These are phyloP conservation scores for Chaetodon trifascialis DNA, from an alignment of 2,113 vertebrate genomes.

Conservation along the genomic window DNA sequence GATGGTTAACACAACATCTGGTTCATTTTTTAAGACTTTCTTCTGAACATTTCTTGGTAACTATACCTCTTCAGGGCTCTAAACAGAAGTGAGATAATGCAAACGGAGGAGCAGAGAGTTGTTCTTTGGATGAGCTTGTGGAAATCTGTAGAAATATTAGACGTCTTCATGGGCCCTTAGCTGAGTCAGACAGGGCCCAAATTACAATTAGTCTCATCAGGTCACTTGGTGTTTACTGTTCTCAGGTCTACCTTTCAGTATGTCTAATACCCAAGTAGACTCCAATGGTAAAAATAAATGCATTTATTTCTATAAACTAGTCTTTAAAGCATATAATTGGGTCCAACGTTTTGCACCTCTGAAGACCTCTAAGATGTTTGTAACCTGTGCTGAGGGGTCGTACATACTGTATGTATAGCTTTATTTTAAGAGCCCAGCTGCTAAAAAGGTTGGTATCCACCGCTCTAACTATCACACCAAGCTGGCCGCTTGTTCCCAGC, in stretches of 20 bases:
- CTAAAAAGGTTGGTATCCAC: background rate
- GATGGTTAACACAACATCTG: constrained; percentile 7
- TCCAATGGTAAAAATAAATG: background rate
- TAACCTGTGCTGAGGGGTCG: background rate
- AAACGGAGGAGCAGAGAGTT: background rate
- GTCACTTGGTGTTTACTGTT: background rate
- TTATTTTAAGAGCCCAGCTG: background rate
- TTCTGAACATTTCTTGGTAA: background rate
- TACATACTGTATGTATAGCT: background rate
- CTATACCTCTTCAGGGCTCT: background rate
- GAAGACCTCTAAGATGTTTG: background rate
- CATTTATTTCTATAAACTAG: background rate
- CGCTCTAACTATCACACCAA: background rate
- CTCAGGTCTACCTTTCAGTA: background rate
- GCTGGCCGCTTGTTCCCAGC: background rate
- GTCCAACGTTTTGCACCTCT: no score
- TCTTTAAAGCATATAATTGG: background rate
- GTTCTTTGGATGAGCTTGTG: background rate
- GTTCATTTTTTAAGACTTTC: background rate
- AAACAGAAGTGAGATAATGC: background rate
- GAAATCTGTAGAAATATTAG: background rate
- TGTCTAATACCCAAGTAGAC: background rate
- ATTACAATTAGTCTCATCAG: background rate
- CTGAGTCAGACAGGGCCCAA: background rate
- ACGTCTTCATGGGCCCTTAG: background rate